Evolutionary conservation across 1,140 invertebrate species (phyloP).

Genomic region (Apis laboriosa): DNA sequence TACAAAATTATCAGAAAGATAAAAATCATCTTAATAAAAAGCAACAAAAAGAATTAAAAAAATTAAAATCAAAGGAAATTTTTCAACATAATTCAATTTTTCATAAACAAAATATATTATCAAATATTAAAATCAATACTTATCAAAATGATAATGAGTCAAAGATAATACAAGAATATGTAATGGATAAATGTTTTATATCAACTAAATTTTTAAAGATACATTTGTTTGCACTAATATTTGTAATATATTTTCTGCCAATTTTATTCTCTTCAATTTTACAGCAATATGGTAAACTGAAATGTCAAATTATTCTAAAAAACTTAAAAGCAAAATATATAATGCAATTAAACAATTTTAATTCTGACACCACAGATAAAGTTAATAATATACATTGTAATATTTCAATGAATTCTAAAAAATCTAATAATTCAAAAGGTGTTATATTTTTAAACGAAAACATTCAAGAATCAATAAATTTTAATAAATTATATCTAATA

Average conservation of each 20-base stretch:
- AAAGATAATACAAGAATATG: conserved; percentile 3
- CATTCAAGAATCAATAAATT: neutral
- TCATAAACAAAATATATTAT: neutral
- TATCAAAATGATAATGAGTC: conserved; percentile 16
- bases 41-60: neutral
- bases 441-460: neutral
- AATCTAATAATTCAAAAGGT: neutral
- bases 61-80: conserved; percentile 7
- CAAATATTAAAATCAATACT: conserved; percentile 3
- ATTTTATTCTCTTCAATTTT: conserved; percentile 63
- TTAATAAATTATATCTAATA: neutral
- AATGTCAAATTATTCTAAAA: conserved; percentile 5
- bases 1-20: neutral
- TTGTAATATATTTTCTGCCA: conserved; percentile 67
- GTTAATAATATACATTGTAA: neutral
- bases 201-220: conserved; percentile 64
- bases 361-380: neutral
- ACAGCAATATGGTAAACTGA: conserved; percentile 46
- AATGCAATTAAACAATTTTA: neutral
- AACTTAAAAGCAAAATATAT: conserved; percentile 9
- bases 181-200: conserved; percentile 63
- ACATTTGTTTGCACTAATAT: conserved; percentile 61
- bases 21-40: neutral
- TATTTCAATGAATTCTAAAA: neutral
- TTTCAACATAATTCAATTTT: conserved; percentile 11